Evolutionary conservation across 1,140 invertebrate species (phyloP), one percentile per base, ranked within the genome.

Genomic region (Sinonovacula constricta): DNA sequence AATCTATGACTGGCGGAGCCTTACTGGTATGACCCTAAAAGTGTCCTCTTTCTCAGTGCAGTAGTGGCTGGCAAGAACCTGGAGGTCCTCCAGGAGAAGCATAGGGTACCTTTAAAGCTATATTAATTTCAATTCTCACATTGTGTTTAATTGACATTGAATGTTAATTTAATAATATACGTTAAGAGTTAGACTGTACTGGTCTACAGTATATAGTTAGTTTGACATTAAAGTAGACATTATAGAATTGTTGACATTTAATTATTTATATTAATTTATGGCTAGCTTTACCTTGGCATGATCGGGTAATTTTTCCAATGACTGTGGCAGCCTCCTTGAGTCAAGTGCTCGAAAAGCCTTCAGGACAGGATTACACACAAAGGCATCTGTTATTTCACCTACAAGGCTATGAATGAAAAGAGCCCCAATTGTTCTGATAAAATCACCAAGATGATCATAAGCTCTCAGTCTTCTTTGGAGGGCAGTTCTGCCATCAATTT

Each of bases 371-470:
- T 31, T 62, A 31, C 59, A 62, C 24, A 22, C 31, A 30, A 62
- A 62, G 22, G 59, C 59, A 62, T 62, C 59, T 30, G 59, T 62
- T 30, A 62, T 26, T 62, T 62, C 59, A 4, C 59, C 30, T 14
- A 62, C 22, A 4, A 62, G 59, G 28, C 59, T 62, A 30, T 62
- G 12, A 22, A 62, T 62, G 22, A 62, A 62, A 7, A 30, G 59
- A 45, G 7, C 7, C 7, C 7, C 39, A 7, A 10, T 45, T 18
- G 7, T 18, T 18, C 18, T 45, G 7, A 45, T 18, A 45, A 45
- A 45, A 7, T 45, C 7, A 45, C 18, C 39, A 10, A 45, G 39
- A 18, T 45, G 7, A 45, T 10, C 39, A 45, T 45, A 10, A 10
- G 7, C 39, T 18, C 39, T 45, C 39, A 45, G 39, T 45, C 39